Conservation (phyloP, 1,140 invertebrate species). For the Intoshia linei region DNA sequence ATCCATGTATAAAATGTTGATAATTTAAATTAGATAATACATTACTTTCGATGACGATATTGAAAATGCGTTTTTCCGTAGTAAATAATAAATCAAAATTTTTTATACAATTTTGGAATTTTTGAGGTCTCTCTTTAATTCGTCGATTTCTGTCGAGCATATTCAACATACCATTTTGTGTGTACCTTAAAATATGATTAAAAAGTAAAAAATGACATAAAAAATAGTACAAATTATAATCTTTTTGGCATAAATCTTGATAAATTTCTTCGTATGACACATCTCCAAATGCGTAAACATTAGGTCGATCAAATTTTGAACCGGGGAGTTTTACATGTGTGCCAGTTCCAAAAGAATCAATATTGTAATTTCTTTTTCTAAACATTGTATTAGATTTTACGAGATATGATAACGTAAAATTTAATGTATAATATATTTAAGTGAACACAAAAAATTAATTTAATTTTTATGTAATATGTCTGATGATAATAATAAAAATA, state of each 20-base stretch:
- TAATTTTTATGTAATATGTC: background rate
- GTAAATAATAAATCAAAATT: slow-evolving; percentile 83
- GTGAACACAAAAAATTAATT: background rate
- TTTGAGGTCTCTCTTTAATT: slow-evolving; percentile 67
- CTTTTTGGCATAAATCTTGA: slow-evolving; percentile 44
- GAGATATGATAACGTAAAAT: background rate
- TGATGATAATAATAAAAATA: background rate
- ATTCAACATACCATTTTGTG: slow-evolving; percentile 82
- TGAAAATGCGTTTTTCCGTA: slow-evolving; percentile 89
- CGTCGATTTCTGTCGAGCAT: slow-evolving; percentile 86
- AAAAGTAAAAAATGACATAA: too few species aligned
- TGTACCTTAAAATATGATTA: slow-evolving; percentile 47
- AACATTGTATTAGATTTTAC: slow-evolving; percentile 11
- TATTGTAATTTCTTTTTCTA: slow-evolving; percentile 73
- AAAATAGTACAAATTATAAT: slow-evolving; percentile 32
- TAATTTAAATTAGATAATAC: background rate
- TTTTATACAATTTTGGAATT: slow-evolving; percentile 57
- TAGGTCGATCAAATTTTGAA: slow-evolving; percentile 60
- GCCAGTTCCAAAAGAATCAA: slow-evolving; percentile 80
- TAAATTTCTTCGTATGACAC: slow-evolving; percentile 77
- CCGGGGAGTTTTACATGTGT: slow-evolving; percentile 72
- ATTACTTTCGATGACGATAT: slow-evolving; percentile 42
- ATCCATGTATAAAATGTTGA: background rate
- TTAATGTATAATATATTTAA: background rate
- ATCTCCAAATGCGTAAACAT: slow-evolving; percentile 90